Evolutionary conservation across 2,797 vertebrate genomes (phyloP).

Genomic region (Rhynchotus rufescens): DNA sequence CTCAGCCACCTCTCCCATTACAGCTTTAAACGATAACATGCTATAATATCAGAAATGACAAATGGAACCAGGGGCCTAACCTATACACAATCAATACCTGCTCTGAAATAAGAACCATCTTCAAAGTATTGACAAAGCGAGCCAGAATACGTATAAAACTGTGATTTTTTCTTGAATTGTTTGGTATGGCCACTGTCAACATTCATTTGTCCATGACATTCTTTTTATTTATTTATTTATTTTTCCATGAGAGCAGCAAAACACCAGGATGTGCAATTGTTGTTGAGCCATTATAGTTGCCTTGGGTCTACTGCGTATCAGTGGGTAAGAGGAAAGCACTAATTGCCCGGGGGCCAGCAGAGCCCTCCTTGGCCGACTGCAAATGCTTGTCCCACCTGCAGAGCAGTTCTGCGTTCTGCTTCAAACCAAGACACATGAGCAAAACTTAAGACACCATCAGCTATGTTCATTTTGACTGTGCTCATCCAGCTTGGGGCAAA

Average conservation of each 20-base stretch:
- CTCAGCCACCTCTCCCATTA: slow-evolving; percentile 90
- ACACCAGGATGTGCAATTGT: slow-evolving; percentile 57
- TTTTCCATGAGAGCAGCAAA: background rate
- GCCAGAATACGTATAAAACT: slow-evolving; percentile 66
- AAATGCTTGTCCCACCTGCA: background rate
- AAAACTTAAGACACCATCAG: slow-evolving; percentile 52
- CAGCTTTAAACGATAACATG: slow-evolving; percentile 95
- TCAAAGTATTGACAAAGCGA: slow-evolving; percentile 90
- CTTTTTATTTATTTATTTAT: background rate
- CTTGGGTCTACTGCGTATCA: slow-evolving; percentile 59
- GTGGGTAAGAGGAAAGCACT: slow-evolving; percentile 67
- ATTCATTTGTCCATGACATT: slow-evolving; percentile 70
- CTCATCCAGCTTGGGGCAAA: background rate
- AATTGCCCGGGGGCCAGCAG: slow-evolving; percentile 57
- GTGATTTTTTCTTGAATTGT: slow-evolving; percentile 64
- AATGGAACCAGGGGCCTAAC: slow-evolving; percentile 93
- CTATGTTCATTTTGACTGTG: slow-evolving; percentile 6
- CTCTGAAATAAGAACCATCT: slow-evolving; percentile 93
- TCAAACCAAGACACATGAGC: background rate
- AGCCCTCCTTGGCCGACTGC: slow-evolving; percentile 24
- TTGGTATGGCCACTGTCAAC: slow-evolving; percentile 71
- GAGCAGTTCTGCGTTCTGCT: background rate
- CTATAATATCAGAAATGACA: slow-evolving; percentile 99
- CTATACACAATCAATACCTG: slow-evolving; percentile 94
- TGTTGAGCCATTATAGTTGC: slow-evolving; percentile 65